Evolutionary conservation across 2,797 vertebrate genomes (phyloP).

Genomic region (Todus mexicanus): DNA sequence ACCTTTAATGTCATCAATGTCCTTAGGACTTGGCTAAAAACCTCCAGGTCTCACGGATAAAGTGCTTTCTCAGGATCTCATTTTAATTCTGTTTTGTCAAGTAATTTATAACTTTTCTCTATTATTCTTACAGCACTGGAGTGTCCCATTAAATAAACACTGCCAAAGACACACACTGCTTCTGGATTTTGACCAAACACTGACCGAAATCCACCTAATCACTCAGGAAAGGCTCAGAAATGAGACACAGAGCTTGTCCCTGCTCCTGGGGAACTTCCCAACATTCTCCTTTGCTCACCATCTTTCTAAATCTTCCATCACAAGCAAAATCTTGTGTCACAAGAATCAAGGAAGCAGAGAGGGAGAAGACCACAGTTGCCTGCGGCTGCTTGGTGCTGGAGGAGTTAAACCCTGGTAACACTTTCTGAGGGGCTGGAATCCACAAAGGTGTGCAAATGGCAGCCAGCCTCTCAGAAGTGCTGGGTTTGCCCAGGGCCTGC

Average conservation of each 20-base stretch:
- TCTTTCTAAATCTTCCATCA: background rate
- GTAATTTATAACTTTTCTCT: background rate
- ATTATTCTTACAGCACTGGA: background rate
- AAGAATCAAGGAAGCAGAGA: background rate
- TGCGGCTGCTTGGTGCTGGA: background rate
- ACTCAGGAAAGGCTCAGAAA: background rate
- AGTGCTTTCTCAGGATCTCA: background rate
- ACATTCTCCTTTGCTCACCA: background rate
- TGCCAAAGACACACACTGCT: background rate
- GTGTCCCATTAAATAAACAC: background rate
- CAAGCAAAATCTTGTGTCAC: background rate
- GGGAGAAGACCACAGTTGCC: background rate
- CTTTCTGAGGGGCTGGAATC: background rate
- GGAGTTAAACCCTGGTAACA: background rate
- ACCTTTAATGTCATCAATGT: background rate
- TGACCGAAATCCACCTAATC: background rate
- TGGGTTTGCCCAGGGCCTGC: slow-evolving; percentile 38
- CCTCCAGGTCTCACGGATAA: background rate
- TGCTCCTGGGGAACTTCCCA: background rate
- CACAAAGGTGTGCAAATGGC: slow-evolving; percentile 19
- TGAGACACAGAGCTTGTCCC: background rate
- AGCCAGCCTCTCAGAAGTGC: background rate
- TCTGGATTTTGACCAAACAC: background rate
- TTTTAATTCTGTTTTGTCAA: background rate
- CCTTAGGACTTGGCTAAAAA: background rate